A percentile compares a stretch with the other conserved stretches of the same genome.
phyloP scores from a whole-genome alignment of 2,888 invertebrate genomes.

The Eupithecia dodoneata region DNA sequence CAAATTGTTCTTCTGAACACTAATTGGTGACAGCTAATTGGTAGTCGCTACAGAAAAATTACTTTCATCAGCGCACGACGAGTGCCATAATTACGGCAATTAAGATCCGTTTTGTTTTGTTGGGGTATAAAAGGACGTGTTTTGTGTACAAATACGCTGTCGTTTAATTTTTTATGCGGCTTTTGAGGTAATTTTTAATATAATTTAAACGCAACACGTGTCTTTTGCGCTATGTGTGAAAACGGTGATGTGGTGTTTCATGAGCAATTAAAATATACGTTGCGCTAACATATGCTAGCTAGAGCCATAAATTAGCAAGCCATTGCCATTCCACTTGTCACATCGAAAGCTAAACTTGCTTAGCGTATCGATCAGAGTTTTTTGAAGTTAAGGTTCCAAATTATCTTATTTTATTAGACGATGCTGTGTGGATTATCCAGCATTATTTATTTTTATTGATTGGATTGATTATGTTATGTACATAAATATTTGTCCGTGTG shows the following conservation, averaged over 20 bases:
- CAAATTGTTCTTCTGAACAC: slow-evolving; percentile 67
- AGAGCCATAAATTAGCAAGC: neutral
- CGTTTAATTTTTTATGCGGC: slow-evolving; percentile 54
- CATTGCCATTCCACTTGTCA: neutral
- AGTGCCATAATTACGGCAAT: slow-evolving; percentile 80
- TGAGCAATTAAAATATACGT: neutral
- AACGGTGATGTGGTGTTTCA: neutral
- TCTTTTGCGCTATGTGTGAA: slow-evolving; percentile 6
- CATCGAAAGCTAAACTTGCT: neutral
- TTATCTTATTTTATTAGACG: neutral
- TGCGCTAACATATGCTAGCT: neutral
- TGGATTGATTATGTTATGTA: neutral
- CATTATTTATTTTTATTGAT: neutral
- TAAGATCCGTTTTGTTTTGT: slow-evolving; percentile 70
- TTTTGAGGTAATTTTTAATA: slow-evolving; percentile 46
- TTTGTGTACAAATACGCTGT: slow-evolving; percentile 66
- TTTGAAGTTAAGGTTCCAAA: neutral
- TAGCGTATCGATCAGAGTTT: neutral
- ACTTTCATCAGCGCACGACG: slow-evolving; percentile 80
- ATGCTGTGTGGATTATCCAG: too few relatives aligned
- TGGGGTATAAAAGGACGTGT: slow-evolving; percentile 70
- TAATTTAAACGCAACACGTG: slow-evolving; percentile 20
- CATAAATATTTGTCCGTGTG: neutral
- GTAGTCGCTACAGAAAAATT: slow-evolving; percentile 79
- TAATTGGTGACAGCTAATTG: slow-evolving; percentile 78